Evolutionary conservation across 1,140 invertebrate genomes (phyloP).

Genomic region (Campoletis sonorensis): DNA sequence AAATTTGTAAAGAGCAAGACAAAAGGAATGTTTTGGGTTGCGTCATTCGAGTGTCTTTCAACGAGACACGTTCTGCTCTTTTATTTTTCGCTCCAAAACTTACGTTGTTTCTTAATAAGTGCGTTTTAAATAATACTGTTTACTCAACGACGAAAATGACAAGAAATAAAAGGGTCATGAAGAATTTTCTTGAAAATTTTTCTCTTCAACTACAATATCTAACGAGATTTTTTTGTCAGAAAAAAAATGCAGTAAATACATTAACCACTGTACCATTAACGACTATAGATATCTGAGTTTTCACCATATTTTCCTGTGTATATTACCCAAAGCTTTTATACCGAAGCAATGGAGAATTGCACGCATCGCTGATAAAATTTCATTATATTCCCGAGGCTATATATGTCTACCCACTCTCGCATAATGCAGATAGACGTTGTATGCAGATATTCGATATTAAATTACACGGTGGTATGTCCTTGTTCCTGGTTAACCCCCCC

Average conservation of each 20-base stretch:
- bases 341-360: background rate
- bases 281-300: background rate
- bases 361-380: slow-evolving; percentile 8
- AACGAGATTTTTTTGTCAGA: too few relatives aligned
- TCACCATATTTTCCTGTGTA: background rate
- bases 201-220: too few relatives aligned
- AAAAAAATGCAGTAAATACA: too few relatives aligned
- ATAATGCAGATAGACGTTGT: slow-evolving; percentile 28
- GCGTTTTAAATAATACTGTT: too few relatives aligned
- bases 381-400: slow-evolving; percentile 10
- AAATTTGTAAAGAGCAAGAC: background rate
- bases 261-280: too few relatives aligned
- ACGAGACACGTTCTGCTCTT: too few relatives aligned
- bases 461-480: slow-evolving; percentile 18
- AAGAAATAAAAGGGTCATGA: too few relatives aligned
- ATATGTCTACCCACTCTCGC: slow-evolving; percentile 10
- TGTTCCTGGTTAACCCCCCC: background rate
- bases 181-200: too few relatives aligned
- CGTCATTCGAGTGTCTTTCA: too few relatives aligned
- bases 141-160: too few relatives aligned
- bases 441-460: slow-evolving; percentile 25
- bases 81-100: too few relatives aligned
- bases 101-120: too few relatives aligned
- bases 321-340: background rate
- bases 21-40: background rate